These are phyloP conservation scores for Aethina tumida DNA, from an alignment of 1,140 invertebrate species.

Conservation along the genomic window DNA sequence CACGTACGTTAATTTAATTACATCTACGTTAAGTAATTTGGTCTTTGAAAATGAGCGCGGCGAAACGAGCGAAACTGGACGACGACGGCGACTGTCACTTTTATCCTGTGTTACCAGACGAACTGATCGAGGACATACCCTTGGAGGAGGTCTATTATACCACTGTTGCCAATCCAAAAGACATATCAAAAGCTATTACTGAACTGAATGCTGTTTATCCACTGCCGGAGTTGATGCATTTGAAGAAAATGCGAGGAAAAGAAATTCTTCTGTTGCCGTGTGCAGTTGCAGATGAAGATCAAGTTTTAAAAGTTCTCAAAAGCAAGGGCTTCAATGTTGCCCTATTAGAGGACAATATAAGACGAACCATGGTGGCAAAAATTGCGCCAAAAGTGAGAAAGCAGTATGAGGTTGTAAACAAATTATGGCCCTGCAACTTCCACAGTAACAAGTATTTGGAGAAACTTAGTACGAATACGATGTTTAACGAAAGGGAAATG, in stretches of 20 bases:
- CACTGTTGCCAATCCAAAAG: constrained; percentile 46
- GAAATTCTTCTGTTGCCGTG: constrained; percentile 48
- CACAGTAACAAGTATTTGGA: constrained; percentile 66
- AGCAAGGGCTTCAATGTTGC: constrained; percentile 41
- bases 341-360: constrained; percentile 43
- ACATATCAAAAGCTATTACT: constrained; percentile 52
- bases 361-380: constrained; percentile 48
- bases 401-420: constrained; percentile 54
- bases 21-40: no score
- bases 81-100: no score
- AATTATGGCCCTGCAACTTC: constrained; percentile 78
- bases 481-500: constrained; percentile 52
- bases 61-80: no score
- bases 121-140: constrained; percentile 41
- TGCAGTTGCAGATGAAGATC: constrained; percentile 18
- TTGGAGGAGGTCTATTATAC: constrained; percentile 49
- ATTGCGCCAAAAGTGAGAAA: constrained; percentile 48
- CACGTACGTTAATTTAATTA: no score
- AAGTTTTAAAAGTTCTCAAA: constrained; percentile 40
- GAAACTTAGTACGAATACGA: constrained; percentile 46
- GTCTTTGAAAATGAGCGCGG: no score
- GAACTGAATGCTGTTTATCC: constrained; percentile 45
- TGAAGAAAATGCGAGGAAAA: constrained; percentile 61
- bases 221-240: constrained; percentile 52
- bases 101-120: constrained; percentile 41